Evolutionary conservation across 2,888 invertebrate species (phyloP).

Genomic region (Acronicta leporina): DNA sequence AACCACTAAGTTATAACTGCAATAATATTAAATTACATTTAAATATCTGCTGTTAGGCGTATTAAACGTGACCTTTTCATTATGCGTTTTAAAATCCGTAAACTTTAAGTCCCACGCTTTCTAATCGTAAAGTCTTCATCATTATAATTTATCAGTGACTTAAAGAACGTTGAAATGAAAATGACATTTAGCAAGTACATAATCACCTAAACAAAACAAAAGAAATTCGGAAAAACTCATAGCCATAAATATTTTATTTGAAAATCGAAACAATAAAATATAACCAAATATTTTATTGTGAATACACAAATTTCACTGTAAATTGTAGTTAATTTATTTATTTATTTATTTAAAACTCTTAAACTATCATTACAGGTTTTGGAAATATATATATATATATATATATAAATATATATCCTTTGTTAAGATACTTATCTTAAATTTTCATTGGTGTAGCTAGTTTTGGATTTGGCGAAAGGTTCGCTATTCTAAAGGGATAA

Average conservation of each 20-base stretch:
- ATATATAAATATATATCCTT: too few species aligned
- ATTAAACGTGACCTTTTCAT: constrained; percentile 13
- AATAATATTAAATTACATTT: background rate
- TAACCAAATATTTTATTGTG: background rate
- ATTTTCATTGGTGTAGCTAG: constrained; percentile 1
- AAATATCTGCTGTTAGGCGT: background rate
- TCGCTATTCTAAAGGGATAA: constrained; percentile 6
- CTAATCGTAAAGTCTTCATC: constrained; percentile 20
- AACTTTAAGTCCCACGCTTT: constrained; percentile 21
- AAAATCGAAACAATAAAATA: constrained; percentile 14
- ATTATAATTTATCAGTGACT: constrained; percentile 11
- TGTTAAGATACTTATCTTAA: constrained; percentile 1
- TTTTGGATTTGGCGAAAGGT: constrained; percentile 7
- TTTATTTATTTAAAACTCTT: too few species aligned
- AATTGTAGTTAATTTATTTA: constrained; percentile 7
- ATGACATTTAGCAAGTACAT: constrained; percentile 26
- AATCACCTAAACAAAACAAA: constrained; percentile 25
- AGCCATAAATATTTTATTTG: constrained; percentile 36
- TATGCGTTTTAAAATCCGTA: constrained; percentile 8
- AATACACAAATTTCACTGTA: constrained; percentile 1
- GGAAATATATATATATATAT: too few species aligned
- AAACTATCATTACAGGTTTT: too few species aligned
- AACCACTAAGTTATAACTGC: background rate
- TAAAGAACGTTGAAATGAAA: constrained; percentile 14
- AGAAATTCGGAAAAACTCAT: constrained; percentile 18